Percentiles rank a stretch among this genome's conserved stretches.
These are phyloP conservation scores for Parotocinclus haroldoi DNA, from an alignment of 2,797 vertebrate genomes.

Conservation along the genomic window DNA sequence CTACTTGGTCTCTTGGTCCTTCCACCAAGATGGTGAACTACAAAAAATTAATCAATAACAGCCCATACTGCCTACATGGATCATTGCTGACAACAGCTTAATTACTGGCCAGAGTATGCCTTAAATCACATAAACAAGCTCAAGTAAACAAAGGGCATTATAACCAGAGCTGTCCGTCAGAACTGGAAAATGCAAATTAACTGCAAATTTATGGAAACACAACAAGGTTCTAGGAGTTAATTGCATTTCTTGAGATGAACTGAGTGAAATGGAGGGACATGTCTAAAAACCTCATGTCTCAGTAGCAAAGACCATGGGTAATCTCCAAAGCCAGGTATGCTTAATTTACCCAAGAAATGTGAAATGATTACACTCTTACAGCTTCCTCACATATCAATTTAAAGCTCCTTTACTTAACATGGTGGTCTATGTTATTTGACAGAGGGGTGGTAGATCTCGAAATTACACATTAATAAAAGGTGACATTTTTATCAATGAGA, in stretches of 20 bases:
- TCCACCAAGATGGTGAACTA: conserved; percentile 66
- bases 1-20: conserved; percentile 41
- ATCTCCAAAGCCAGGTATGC: conserved; percentile 58
- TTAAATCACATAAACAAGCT: conserved; percentile 70
- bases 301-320: conserved; percentile 61
- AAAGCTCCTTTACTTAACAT: conserved; percentile 49
- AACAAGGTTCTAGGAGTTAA: conserved; percentile 47
- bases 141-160: conserved; percentile 71
- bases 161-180: conserved; percentile 59
- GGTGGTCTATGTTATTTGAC: conserved; percentile 49
- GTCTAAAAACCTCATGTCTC: conserved; percentile 40
- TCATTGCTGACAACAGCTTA: conserved; percentile 68
- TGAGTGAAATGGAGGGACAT: conserved; percentile 43
- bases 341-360: conserved; percentile 60
- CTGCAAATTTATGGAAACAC: conserved; percentile 67
- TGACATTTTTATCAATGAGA: conserved; percentile 8
- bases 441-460: conserved; percentile 49
- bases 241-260: conserved; percentile 62
- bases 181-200: conserved; percentile 63
- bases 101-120: conserved; percentile 61
- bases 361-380: conserved; percentile 44
- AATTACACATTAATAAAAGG: conserved; percentile 41
- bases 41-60: conserved; percentile 74
- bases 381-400: conserved; percentile 54
- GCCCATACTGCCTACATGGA: conserved; percentile 52